Conservation (phyloP, 2,888 invertebrate genomes). For the Meganola albula region DNA sequence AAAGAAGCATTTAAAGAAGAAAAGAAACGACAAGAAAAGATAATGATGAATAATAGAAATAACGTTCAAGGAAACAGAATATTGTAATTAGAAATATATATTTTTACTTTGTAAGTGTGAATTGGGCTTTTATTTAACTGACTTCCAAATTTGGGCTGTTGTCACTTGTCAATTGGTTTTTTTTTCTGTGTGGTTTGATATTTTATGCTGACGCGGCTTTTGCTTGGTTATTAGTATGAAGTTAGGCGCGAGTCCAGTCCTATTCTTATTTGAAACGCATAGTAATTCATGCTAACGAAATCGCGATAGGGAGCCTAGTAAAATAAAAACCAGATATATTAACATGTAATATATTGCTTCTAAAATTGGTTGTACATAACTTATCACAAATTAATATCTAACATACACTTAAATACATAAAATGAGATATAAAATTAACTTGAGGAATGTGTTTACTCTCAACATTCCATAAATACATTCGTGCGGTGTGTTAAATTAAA, state of each 20-base stretch:
- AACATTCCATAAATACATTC: too few species aligned
- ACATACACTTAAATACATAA: too few species aligned
- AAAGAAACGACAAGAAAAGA: conserved; percentile 87
- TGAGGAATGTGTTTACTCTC: conserved; percentile 25
- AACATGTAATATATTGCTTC: conserved; percentile 33
- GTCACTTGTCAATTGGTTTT: too few species aligned
- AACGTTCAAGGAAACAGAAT: conserved; percentile 86
- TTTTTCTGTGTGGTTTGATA: too few species aligned
- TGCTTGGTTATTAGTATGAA: too few species aligned
- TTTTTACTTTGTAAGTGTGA: conserved; percentile 15
- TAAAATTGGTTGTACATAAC: conserved; percentile 22
- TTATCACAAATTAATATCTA: conserved; percentile 13
- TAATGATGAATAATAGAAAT: conserved; percentile 84
- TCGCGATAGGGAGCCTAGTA: too few species aligned
- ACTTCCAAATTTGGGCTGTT: too few species aligned
- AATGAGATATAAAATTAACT: conserved; percentile 12
- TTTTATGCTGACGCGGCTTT: too few species aligned
- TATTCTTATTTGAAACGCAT: too few species aligned
- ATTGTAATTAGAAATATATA: conserved; percentile 47
- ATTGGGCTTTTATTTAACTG: conserved; percentile 12
- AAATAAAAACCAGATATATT: conserved; percentile 19
- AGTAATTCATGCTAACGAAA: too few species aligned
- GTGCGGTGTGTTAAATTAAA: too few species aligned
- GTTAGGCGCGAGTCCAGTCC: too few species aligned
- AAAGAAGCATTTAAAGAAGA: conserved; percentile 90